Base-by-base conservation (phyloP, 1,140 invertebrate genomes). In the Eupristina koningsbergeri region DNA sequence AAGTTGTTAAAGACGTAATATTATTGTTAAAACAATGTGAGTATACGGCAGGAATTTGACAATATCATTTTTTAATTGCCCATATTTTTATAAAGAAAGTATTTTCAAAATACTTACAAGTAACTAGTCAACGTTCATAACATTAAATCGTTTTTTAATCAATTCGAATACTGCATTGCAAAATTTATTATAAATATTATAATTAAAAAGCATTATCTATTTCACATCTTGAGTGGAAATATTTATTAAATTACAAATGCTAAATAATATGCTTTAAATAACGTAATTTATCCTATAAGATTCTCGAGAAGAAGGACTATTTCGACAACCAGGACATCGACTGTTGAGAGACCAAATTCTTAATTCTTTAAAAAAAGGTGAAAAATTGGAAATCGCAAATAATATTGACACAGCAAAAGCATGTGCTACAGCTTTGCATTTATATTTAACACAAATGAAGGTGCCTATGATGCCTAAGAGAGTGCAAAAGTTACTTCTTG, bases 401-500 rank as follows among this genome's bases (percentile, higher is more conserved):
- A 82, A 61, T 6, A 75, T 85, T 26, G 84, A 87, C 26, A 61
- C 74, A 26, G 89, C 89, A 9, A 77, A 89, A 36, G 90, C 90
- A 84, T 89, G 89, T 31, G 91, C 92, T 0, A 90, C 91, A 9
- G 93, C 91, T 13, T 87, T 93, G 22, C 91, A 91, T 78, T 87
- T 89, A 29, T 93, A 89, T 83, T 81, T 93, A 3, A 88, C 86
- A 26, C 88, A 86, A 64, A 78, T 93, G 34, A 92, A 91, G 50
- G 89, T 90, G 79, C 92, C 92, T 3, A 86, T 93, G 39, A 89
- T 93, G 73, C 93, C 92, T 0, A 83, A 80, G 11, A 86, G 90
- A 41, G 91, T 93, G 6, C 93, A 93, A 83, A 87, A 91, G 31
- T 86, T 93, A 71, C 90, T 92, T 0, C 87, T 93, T 34, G 92